Evolutionary conservation across 1,140 invertebrate genomes (phyloP), one percentile per base, ranked within the genome.

Genomic region (Cherax quadricarinatus): DNA sequence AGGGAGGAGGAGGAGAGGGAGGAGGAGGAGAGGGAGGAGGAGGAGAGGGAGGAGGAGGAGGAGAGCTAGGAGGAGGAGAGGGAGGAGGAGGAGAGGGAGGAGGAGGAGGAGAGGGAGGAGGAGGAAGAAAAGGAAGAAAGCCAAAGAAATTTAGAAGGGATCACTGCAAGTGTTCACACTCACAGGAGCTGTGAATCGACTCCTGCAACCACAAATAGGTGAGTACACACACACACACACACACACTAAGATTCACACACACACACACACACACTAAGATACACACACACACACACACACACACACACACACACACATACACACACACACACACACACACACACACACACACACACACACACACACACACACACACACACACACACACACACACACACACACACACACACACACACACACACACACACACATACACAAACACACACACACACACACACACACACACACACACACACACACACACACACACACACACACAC

Each of bases 231-330:
- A 84, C 82, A 53, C 48, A 84, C 82, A 84, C 49, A 83, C 48
- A 53, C 48, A 83, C 53, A 83, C 49, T 10, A 5, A 83, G 48
- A 83, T 49, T 53, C 81, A 83, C 81, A 53, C 48, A 60, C 81
- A 83, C 81, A 53, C 53, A 51, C 48, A 83, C 81, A 83, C 81
- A 83, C 81, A 83, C 81, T 10, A 5, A 83, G 48, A 53, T 49
- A 83, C 81, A 53, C 48, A 83, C 81, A 83, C 81, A 83, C 81
- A 83, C 81, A 53, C 48, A 83, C 81, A 60, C 81, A 83, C 53
- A 14, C 48, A 53, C 81, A 83, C 49, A 83, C 81, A 53, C 48
- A 83, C 81, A 83, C 53, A 51, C 48, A 53, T 49, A 83, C 81
- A 83, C 81, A 83, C 81, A 53, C 48, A 83, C 81, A 83, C 81